Base-by-base conservation (phyloP, 2,797 vertebrate genomes). In the Alosa sapidissima region DNA sequence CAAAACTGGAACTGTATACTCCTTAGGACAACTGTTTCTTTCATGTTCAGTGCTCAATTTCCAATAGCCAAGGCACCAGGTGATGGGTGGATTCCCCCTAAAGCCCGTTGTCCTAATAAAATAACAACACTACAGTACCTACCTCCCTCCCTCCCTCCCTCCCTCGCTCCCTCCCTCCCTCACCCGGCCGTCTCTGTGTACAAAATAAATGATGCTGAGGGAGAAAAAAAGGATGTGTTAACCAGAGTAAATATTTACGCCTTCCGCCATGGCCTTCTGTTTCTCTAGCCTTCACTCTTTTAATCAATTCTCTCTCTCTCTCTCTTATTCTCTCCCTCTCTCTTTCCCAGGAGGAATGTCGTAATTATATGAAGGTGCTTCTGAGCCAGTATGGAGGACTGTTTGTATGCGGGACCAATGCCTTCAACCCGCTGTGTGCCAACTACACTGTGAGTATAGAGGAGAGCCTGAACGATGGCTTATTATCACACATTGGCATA, bases 301-400 rank as follows among this genome's bases (percentile, higher is more conserved):
- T 83, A 28, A 45, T 75, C 60, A 82, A 48, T 58, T 13, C 13
- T 13, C 82, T 41, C 82, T 81, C 28, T 84, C 10, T 83, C n/a
- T 86, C n/a, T 33, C 65, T 84, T 62, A 72, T 33, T 72, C 60
- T 84, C 62, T n/a, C 83, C 83, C 81, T 87, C 60, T 8, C 45
- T 83, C 81, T 33, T 19, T 83, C 72, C 33, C 92, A 99, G 98
- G 97, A 95, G 88, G 98, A 99, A 93, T 99, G 98, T 87, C 96
- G 97, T 75, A 99, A 99, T 93, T 99, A 98, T 88, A 91, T 99
- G 90, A 99, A 99, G 94, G 98, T 99, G 89, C 91, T 99, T 89
- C 94, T 99, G 89, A 96, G 96, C 86, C 94, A 96, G 51, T 96
- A 96, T 0, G 94, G 95, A 72, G 96, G 96, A 83, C 95, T 99